These are phyloP conservation scores for Chrysomela aeneicollis DNA, from an alignment of 2,888 invertebrate genomes.

Conservation along the genomic window DNA sequence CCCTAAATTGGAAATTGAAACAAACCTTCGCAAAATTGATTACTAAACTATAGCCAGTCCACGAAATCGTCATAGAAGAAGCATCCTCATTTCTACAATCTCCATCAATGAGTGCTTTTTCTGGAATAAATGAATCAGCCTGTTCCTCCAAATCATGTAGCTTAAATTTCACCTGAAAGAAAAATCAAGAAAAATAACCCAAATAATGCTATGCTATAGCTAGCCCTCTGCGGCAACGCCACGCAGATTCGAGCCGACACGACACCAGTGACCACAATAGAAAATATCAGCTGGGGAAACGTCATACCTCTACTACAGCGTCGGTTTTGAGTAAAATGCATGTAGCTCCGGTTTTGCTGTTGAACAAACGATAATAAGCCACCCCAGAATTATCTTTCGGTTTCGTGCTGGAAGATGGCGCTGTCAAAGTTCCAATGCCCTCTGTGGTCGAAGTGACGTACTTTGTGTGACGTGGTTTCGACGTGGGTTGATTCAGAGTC, in stretches of 20 bases:
- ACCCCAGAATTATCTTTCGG: slow-evolving; percentile 48
- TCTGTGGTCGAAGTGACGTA: slow-evolving; percentile 66
- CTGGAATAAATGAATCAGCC: slow-evolving; percentile 79
- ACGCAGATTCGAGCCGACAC: too few relatives aligned
- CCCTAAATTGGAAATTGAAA: neutral
- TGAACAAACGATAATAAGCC: slow-evolving; percentile 72
- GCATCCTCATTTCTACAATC: slow-evolving; percentile 79
- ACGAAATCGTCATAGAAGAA: slow-evolving; percentile 75
- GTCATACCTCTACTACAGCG: slow-evolving; percentile 68
- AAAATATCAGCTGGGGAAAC: too few relatives aligned
- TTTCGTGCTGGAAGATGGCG: slow-evolving; percentile 40
- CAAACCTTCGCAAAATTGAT: slow-evolving; percentile 82
- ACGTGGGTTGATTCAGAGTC: slow-evolving; percentile 52
- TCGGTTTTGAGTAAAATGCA: slow-evolving; percentile 83
- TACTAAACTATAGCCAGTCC: slow-evolving; percentile 77
- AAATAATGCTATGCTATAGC: too few relatives aligned
- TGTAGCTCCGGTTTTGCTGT: slow-evolving; percentile 72
- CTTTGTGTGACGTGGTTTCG: slow-evolving; percentile 71
- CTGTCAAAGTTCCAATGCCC: slow-evolving; percentile 38
- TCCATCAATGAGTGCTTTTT: slow-evolving; percentile 75
- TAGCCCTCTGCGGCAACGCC: too few relatives aligned
- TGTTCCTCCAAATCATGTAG: slow-evolving; percentile 59
- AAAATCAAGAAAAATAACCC: slow-evolving; percentile 6
- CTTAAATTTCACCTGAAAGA: slow-evolving; percentile 55
- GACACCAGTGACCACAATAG: too few relatives aligned